Conservation (phyloP, 2,888 invertebrate species). For the Erynnis tages region DNA sequence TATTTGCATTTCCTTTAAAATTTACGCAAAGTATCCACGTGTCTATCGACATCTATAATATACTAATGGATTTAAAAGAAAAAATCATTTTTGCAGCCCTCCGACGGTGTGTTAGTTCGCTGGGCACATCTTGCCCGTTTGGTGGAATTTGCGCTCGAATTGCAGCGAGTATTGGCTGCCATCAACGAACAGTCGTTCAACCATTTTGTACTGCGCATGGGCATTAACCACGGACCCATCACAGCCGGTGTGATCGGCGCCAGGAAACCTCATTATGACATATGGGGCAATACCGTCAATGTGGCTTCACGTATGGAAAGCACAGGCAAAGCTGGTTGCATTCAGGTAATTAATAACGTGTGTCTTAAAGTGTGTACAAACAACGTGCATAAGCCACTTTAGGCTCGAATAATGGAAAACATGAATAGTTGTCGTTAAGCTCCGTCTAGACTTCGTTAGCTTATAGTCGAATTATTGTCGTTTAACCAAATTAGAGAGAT, state of each 20-base stretch:
- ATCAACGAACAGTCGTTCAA: slow-evolving; percentile 98
- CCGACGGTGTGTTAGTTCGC: slow-evolving; percentile 86
- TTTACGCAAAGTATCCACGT: too few relatives aligned
- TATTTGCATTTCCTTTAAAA: too few relatives aligned
- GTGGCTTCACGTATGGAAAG: slow-evolving; percentile 99
- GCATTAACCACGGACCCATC: slow-evolving; percentile 97
- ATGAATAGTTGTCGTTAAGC: too few relatives aligned
- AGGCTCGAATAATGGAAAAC: too few relatives aligned
- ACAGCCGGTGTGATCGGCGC: slow-evolving; percentile 98
- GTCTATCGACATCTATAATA: too few relatives aligned
- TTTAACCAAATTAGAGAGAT: too few relatives aligned
- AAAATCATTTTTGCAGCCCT: slow-evolving; percentile 70
- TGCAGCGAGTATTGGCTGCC: slow-evolving; percentile 93
- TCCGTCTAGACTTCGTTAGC: too few relatives aligned
- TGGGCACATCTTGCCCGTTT: slow-evolving; percentile 93
- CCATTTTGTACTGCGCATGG: slow-evolving; percentile 96
- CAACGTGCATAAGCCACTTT: too few relatives aligned
- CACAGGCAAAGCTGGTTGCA: slow-evolving; percentile 96
- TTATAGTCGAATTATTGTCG: too few relatives aligned
- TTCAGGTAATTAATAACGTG: slow-evolving; percentile 84
- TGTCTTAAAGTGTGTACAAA: background rate
- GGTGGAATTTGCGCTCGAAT: slow-evolving; percentile 94
- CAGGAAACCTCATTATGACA: slow-evolving; percentile 97
- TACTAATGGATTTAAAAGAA: background rate
- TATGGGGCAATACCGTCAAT: slow-evolving; percentile 98